These are phyloP conservation scores for Heliothis subflexa DNA, from an alignment of 1,140 invertebrate genomes.

Conservation along the genomic window DNA sequence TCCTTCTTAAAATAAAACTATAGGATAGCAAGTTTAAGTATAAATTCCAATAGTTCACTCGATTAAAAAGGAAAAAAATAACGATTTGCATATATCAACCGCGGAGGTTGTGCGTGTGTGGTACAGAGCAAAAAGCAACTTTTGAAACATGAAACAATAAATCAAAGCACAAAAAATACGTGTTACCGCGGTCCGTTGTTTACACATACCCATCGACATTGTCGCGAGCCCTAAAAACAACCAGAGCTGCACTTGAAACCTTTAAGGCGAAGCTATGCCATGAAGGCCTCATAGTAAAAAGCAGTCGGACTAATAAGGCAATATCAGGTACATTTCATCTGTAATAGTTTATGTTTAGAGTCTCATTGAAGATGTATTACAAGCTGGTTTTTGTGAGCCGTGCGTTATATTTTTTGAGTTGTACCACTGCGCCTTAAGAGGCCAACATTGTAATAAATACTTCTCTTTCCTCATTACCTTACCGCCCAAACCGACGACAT, in stretches of 20 bases:
- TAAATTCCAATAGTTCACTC: conserved; percentile 39
- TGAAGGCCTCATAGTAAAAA: conserved; percentile 24
- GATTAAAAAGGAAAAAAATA: conserved; percentile 29
- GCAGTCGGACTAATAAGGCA: conserved; percentile 32
- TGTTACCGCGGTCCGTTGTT: conserved; percentile 79
- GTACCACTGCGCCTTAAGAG: conserved; percentile 59
- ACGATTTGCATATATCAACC: conserved; percentile 40
- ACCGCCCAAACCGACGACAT: conserved; percentile 77
- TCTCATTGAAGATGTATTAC: conserved; percentile 38
- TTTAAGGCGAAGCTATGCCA: conserved; percentile 64
- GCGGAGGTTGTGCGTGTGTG: conserved; percentile 66
- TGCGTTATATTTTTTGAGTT: conserved; percentile 38
- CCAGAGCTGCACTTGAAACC: conserved; percentile 49
- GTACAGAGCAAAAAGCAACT: conserved; percentile 76
- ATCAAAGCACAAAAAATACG: conserved; percentile 84
- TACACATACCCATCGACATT: conserved; percentile 72
- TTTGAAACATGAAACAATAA: conserved; percentile 83
- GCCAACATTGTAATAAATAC: conserved; percentile 74
- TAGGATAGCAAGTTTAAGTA: conserved; percentile 10
- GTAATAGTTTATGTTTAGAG: conserved; percentile 43
- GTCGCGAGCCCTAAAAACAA: conserved; percentile 65
- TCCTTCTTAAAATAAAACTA: conserved; percentile 18
- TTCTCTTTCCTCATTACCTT: conserved; percentile 79
- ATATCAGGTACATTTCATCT: conserved; percentile 35
- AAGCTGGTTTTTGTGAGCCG: conserved; percentile 18